These are phyloP conservation scores for Cryptotis parvus DNA, from an alignment of 2,113 vertebrate genomes.

Conservation along the genomic window DNA sequence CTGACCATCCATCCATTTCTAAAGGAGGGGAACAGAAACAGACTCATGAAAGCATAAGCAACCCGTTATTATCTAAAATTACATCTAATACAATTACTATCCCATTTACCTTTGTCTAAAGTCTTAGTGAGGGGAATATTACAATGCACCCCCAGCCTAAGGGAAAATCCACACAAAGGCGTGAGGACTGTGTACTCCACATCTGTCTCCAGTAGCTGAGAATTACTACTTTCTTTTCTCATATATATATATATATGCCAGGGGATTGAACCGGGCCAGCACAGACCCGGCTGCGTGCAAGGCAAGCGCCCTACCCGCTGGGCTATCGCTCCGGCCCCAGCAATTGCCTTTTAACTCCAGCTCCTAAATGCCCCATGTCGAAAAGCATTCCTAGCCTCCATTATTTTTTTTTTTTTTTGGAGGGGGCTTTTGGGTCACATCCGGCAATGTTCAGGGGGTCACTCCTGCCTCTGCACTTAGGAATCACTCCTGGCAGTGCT, in stretches of 20 bases:
- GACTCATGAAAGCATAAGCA: constrained; percentile 49
- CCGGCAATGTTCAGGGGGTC: too few relatives aligned
- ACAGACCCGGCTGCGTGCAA: too few relatives aligned
- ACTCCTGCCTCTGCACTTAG: too few relatives aligned
- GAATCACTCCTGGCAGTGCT: too few relatives aligned
- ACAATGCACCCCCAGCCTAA: neutral
- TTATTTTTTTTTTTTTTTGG: too few relatives aligned
- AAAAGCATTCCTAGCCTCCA: constrained; percentile 57
- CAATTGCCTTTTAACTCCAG: neutral
- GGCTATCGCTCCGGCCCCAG: too few relatives aligned
- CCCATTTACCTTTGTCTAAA: constrained; percentile 32
- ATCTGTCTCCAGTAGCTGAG: constrained; percentile 16
- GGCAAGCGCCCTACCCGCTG: too few relatives aligned
- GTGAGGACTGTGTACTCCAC: neutral
- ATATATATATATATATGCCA: too few relatives aligned
- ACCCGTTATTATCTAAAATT: neutral
- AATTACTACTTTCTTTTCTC: constrained; percentile 28
- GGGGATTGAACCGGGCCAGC: too few relatives aligned
- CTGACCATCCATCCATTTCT: constrained; percentile 55
- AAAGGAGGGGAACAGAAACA: constrained; percentile 68
- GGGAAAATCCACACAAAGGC: constrained; percentile 14
- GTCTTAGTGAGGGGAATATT: neutral
- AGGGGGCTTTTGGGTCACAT: too few relatives aligned
- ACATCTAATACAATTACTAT: neutral
- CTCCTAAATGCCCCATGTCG: constrained; percentile 28